A percentile compares a stretch with the other conserved stretches of the same genome.
phyloP scores from a whole-genome alignment of 2,888 invertebrate species.

The Tenthredo distinguenda region DNA sequence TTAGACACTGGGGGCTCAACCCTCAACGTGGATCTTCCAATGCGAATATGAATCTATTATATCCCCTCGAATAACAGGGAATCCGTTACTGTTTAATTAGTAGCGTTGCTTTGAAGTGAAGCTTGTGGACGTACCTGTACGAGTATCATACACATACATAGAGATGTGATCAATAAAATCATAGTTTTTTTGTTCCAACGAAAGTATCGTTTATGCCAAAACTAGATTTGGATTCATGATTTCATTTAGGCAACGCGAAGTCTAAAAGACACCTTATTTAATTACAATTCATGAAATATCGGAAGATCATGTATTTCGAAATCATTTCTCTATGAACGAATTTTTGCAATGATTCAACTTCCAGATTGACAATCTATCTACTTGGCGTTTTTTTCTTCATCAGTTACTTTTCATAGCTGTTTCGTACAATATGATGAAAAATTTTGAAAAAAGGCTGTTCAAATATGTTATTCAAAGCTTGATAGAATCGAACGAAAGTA shows the following conservation, averaged over 20 bases:
- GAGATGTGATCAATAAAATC: background rate
- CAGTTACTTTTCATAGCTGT: background rate
- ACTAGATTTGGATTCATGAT: background rate
- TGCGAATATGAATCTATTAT: background rate
- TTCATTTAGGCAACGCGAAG: background rate
- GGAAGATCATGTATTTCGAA: background rate
- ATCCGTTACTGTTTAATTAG: conserved; percentile 7
- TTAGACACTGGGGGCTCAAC: background rate
- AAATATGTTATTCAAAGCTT: background rate
- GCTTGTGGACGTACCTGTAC: background rate
- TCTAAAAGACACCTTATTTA: background rate
- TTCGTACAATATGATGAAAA: background rate
- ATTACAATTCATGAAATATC: background rate
- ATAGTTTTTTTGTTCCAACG: background rate
- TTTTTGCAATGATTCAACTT: background rate
- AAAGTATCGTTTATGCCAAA: background rate
- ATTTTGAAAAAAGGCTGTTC: background rate
- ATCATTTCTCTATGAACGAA: background rate
- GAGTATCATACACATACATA: background rate
- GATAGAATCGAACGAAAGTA: too few species aligned
- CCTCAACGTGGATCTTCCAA: background rate
- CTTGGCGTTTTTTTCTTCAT: background rate
- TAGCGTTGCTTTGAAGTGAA: conserved; percentile 11
- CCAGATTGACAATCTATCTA: background rate
- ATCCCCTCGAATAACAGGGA: background rate